phyloP scores from a whole-genome alignment of 2,888 invertebrate genomes.

The Nymphalis polychloros region DNA sequence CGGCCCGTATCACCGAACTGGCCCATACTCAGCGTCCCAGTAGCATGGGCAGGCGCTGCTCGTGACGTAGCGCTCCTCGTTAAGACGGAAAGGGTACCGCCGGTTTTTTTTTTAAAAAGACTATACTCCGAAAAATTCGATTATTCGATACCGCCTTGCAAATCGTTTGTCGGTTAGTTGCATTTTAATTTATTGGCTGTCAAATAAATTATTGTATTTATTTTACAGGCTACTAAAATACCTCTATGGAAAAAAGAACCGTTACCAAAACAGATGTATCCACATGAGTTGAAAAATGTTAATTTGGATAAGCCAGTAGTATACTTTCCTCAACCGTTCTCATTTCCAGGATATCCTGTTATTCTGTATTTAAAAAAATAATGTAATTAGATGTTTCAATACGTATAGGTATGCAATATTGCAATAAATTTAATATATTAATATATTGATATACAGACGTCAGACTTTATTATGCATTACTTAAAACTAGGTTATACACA shows the following conservation, averaged over 20 bases:
- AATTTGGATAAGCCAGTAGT: conserved; percentile 56
- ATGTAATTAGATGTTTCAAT: not conserved
- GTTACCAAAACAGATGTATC: conserved; percentile 58
- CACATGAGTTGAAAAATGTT: conserved; percentile 58
- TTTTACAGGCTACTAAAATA: conserved; percentile 40
- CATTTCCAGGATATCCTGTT: conserved; percentile 70
- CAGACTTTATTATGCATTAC: conserved; percentile 59
- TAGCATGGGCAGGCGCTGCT: too few relatives aligned
- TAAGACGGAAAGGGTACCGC: too few relatives aligned
- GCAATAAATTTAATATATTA: not conserved
- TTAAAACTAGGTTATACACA: not conserved
- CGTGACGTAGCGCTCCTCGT: too few relatives aligned
- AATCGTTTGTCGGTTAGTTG: too few relatives aligned
- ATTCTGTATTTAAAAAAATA: conserved; percentile 56
- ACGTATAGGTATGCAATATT: too few relatives aligned
- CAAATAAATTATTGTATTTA: not conserved
- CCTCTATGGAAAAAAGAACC: conserved; percentile 39
- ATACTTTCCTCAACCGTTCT: conserved; percentile 68
- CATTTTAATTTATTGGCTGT: too few relatives aligned
- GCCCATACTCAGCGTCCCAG: too few relatives aligned
- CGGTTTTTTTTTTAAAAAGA: too few relatives aligned
- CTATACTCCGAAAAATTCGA: too few relatives aligned
- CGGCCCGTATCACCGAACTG: too few relatives aligned
- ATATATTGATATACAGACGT: not conserved
- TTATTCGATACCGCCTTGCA: too few relatives aligned